Evolutionary conservation across 2,888 invertebrate species (phyloP), one percentile per base, ranked within the genome.

Genomic region (Parochlus steinenii): DNA sequence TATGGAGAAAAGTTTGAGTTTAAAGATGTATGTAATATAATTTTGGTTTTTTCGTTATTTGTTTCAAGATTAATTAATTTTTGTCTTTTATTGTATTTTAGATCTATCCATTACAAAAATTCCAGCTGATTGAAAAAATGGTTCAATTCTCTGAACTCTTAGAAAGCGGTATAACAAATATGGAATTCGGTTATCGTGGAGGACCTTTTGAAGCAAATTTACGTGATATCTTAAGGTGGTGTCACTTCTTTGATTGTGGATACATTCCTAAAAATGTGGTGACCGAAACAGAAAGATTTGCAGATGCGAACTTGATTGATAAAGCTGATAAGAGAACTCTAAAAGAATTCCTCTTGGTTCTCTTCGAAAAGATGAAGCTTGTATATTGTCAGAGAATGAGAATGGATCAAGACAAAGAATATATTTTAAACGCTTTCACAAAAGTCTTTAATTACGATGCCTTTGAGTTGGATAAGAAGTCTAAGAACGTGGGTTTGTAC

Each of bases 181-280:
- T 70, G 46, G 66, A 70, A 38, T 87, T 85, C 69, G 92, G 81
- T 0, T 71, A 73, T 45, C 69, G 63, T 49, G 93, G 95, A 0
- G 74, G 82, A 0, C 95, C 95, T 0, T 97, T 87, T 80, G 97
- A 98, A 58, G 87, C 95, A 62, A 99, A 99, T 62, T 63, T 99
- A 30, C 69, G 98, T 47, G 98, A 99, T 53, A 67, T 98, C 44
- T 74, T 80, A 39, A 71, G 97, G 45, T 97, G 93, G 93, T 87
- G 87, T 51, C 78, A 90, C 47, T 69, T 78, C 0, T 63, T 77
- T 1, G 55, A 71, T 19, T 57, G n/a, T n/a, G 29, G 8, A 16
- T 29, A n/a, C 10, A 25, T 17, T 8, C 8, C 3, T 11, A n/a
- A n/a, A n/a, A n/a, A n/a, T n/a, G 10, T 40, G 12, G 18, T 27